Base-by-base conservation (phyloP, 92 coral and sea anemone genomes). In the Desmophyllum pertusum region DNA sequence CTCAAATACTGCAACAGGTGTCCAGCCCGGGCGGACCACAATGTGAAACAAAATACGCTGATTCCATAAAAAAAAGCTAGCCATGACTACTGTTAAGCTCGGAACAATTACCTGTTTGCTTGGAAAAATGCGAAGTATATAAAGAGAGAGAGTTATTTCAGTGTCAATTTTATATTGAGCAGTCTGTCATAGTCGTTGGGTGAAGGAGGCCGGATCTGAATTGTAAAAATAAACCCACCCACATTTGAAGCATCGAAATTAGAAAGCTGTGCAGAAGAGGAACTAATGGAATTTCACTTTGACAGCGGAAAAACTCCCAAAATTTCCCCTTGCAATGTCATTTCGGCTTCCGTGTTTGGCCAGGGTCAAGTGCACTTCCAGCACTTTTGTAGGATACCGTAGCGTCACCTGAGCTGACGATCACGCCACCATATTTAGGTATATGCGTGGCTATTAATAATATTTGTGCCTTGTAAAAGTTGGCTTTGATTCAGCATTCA, bases 401-500 rank as follows among this genome's bases (percentile, higher is more conserved):
- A 45, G 36, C 17, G 15, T 73, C 73, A 25, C 14, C 29, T 21
- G 57, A 42, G 57, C n/a, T 6, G 41, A 15, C 21, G 73, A 64
- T 31, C 41, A 63, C 73, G 61, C 42, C 38, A 42, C 70, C 48
- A 55, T 39, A 41, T 77, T 77, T 51, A n/a, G 45, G 38, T 14
- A 18, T 27, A 17, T 31, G 48, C 25, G 35, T 10, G 2, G 36
- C 40, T 30, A 48, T 66, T 48, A 67, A 66, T 43, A 50, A 67
- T 68, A 67, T 68, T 81, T 64, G 83, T 33, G n/a, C 14, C 72
- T 46, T 30, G 3, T 14, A 79, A 79, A 79, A 35, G 53, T 72
- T 81, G 85, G 85, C 85, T 39, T 53, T 55, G 57, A 25, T 70
- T 81, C 85, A 81, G 55, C 70, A 70, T 81, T 80, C 76, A 64